A percentile compares a stretch with the other conserved stretches of the same genome.
Conservation (phyloP, 30 jellyfish, hydroid and myxozoan genomes). For the Rhopilema esculentum region DNA sequence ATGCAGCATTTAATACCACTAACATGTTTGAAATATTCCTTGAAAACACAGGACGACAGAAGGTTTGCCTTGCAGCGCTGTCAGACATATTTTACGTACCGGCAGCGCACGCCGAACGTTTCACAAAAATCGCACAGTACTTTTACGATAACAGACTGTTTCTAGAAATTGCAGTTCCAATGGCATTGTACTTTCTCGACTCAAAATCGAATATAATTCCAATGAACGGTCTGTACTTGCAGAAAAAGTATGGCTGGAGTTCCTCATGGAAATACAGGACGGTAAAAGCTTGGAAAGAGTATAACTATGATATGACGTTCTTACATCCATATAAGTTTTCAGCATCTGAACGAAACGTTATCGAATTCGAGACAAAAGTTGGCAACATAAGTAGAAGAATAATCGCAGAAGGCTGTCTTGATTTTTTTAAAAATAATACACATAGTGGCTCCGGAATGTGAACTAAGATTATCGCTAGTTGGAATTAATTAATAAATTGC, state of each 20-base stretch:
- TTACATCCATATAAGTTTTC: slow-evolving; percentile 60
- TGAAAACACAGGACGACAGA: slow-evolving; percentile 6
- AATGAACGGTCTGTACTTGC: slow-evolving; percentile 49
- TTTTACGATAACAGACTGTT: slow-evolving; percentile 46
- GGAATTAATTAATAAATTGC: no score
- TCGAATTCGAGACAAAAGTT: slow-evolving; percentile 28
- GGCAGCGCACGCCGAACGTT: slow-evolving; percentile 16
- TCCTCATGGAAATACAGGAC: slow-evolving; percentile 11
- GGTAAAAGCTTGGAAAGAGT: slow-evolving; percentile 18
- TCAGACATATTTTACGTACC: slow-evolving; percentile 79
- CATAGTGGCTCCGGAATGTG: neutral
- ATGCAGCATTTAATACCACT: neutral
- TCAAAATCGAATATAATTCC: slow-evolving; percentile 6
- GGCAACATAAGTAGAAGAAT: slow-evolving; percentile 1
- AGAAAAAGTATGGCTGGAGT: slow-evolving; percentile 49
- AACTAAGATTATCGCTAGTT: neutral
- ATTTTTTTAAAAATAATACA: neutral
- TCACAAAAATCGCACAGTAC: slow-evolving; percentile 29
- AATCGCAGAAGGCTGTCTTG: slow-evolving; percentile 15
- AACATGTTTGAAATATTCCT: slow-evolving; percentile 5
- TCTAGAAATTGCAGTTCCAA: slow-evolving; percentile 72
- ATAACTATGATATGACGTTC: slow-evolving; percentile 10
- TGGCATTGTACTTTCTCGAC: slow-evolving; percentile 43
- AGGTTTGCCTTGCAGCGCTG: slow-evolving; percentile 45
- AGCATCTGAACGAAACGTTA: slow-evolving; percentile 18